Evolutionary conservation across 2,888 invertebrate genomes (phyloP), one percentile per base, ranked within the genome.

Genomic region (Helicoverpa assulta): DNA sequence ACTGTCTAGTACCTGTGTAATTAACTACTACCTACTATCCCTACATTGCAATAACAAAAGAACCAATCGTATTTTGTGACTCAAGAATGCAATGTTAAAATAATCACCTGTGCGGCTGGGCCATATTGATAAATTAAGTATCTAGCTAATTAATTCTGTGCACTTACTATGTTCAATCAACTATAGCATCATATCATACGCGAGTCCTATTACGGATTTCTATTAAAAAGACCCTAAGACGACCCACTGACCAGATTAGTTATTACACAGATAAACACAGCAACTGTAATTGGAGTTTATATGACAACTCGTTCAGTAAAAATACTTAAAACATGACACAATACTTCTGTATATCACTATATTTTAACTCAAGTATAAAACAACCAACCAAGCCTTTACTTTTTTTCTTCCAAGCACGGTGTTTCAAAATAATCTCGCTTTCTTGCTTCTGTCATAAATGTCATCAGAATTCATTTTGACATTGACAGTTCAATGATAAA

Each of bases 391-490:
- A 43, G 16, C 37, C 10, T 37, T 26, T 4, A 26, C 26, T 37
- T 37, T 37, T 37, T 37, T 37, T 37, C 37, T 37, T 37, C 37
- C 37, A 3, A 37, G 37, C 12, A 16, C 5, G 16, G 43, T 5
- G 5, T 43, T 16, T 43, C 43, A 43, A 43, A 40, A 16, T 43
- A 43, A 43, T 43, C 40, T 16, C 43, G 16, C 43, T 43, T 16
- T 16, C 16, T 43, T 43, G 43, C 33, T 33, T 43, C 43, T 43
- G 43, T 43, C 43, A 43, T 4, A 43, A 8, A 37, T 37, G 37
- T 12, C 37, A 43, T 43, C 16, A 43, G 5, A 65, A 40, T n/a
- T 70, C 19, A 29, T 19, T 29, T 4, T 73, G 67, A 73, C 73
- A 40, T 43, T 67, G 73, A 65, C 73, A 14, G 54, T 26, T n/a